Evolutionary conservation across 2,888 invertebrate species (phyloP), one percentile per base, ranked within the genome.

Genomic region (Koerneria pararmatus): DNA sequence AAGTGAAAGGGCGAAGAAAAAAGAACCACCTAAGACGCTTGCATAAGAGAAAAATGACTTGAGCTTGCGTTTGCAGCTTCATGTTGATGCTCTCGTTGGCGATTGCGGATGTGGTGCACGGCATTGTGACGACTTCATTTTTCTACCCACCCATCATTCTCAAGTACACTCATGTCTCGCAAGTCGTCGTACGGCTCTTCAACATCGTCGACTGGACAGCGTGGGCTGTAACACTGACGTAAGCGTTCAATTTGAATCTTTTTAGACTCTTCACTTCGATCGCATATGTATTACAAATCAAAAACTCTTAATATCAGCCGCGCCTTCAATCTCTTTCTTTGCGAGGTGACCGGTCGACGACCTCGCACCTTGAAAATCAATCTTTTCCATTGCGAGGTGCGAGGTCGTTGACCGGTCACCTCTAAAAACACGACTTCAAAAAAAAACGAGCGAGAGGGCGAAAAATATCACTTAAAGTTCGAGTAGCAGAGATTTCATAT

Each of bases 201-300:
- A 83, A 83, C 69, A 74, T 80, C 24, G 69, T 82, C 67, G 83
- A 83, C 66, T 83, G 83, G 83, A 81, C 82, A 2, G 83, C 82
- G 24, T 83, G 83, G 83, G 77, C 80, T 37, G 78, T 83, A 53
- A 83, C 83, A 24, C 65, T 82, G 53, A 83, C 81, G 78, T 80
- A 66, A 66, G 73, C 32, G 22, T 32, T n/a, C n/a, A n/a, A n/a
- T n/a, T n/a, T n/a, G n/a, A n/a, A 2, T n/a, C 64, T 32, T 65
- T 11, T 2, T 24, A 41, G 46, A 41, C 11, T 41, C 11, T 41
- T 15, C n/a, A n/a, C n/a, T 19, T 19, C n/a, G 46, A 41, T 41
- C 49, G 62, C 27, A 6, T 29, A 4, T 22, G 29, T 3, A 22
- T 24, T 24, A 24, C 31, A 3, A n/a, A 6, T 35, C 8, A 34